Conservation (phyloP, 1,140 invertebrate species). For the Anastatus disparis region DNA sequence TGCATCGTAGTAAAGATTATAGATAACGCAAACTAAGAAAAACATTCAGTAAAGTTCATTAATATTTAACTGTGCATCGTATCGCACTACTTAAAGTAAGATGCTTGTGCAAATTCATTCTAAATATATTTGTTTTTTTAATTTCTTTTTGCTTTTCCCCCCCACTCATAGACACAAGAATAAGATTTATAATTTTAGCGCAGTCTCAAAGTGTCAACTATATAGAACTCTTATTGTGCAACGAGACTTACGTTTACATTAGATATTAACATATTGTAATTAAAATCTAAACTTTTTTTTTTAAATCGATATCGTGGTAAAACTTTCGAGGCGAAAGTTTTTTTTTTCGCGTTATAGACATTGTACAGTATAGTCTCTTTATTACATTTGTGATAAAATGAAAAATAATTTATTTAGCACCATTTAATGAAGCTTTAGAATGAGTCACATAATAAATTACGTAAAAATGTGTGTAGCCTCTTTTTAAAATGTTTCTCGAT, state of each 20-base stretch:
- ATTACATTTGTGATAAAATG: background rate
- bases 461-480: conserved; percentile 1
- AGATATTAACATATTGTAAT: background rate
- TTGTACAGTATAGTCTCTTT: background rate
- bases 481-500: background rate
- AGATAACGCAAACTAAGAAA: no score
- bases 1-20: background rate
- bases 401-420: conserved; percentile 11
- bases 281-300: background rate
- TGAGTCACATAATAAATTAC: no score
- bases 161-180: background rate
- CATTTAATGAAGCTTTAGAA: conserved; percentile 15
- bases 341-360: conserved; percentile 4
- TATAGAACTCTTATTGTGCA: background rate
- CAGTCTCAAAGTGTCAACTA: background rate
- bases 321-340: background rate
- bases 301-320: background rate
- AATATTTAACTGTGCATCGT: no score
- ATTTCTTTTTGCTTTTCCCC: no score
- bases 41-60: no score
- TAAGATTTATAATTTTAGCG: background rate
- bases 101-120: background rate
- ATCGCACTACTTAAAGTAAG: background rate
- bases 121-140: background rate
- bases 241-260: background rate